A percentile compares a stretch with the other conserved stretches of the same genome.
phyloP scores from a whole-genome alignment of 2,888 invertebrate species.

The Octodonta nipae region DNA sequence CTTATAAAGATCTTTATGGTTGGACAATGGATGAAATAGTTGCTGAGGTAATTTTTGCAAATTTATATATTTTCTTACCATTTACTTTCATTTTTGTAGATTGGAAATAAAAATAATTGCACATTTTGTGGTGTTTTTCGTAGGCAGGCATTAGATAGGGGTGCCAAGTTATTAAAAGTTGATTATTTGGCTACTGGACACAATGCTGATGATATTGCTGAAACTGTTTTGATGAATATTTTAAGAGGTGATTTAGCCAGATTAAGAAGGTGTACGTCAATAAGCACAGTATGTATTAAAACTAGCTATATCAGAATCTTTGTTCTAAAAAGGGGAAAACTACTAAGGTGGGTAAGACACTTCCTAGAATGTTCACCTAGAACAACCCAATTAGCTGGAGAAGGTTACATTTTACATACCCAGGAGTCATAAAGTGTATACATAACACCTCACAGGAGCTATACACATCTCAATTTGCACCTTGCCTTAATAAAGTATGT shows the following conservation, averaged over 20 bases:
- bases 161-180: constrained; percentile 75
- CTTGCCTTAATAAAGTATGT: too few relatives aligned
- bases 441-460: too few relatives aligned
- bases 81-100: constrained; percentile 31
- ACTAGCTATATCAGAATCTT: too few relatives aligned
- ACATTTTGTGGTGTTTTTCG: constrained; percentile 93
- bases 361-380: too few relatives aligned
- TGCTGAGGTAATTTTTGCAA: constrained; percentile 49
- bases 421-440: too few relatives aligned
- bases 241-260: constrained; percentile 92
- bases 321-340: too few relatives aligned
- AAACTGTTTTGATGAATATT: constrained; percentile 96
- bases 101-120: constrained; percentile 87
- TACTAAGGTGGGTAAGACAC: too few relatives aligned
- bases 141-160: constrained; percentile 89
- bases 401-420: too few relatives aligned
- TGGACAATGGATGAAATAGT: constrained; percentile 99
- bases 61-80: too few relatives aligned
- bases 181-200: constrained; percentile 93
- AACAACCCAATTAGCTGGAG: too few relatives aligned
- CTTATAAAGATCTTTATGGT: constrained; percentile 93
- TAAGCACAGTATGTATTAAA: constrained; percentile 57
- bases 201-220: constrained; percentile 95
- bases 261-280: constrained; percentile 79
- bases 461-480: too few relatives aligned